Evolutionary conservation across 2,797 vertebrate genomes (phyloP), one percentile per base, ranked within the genome.

Genomic region (Holocentrus rufus): DNA sequence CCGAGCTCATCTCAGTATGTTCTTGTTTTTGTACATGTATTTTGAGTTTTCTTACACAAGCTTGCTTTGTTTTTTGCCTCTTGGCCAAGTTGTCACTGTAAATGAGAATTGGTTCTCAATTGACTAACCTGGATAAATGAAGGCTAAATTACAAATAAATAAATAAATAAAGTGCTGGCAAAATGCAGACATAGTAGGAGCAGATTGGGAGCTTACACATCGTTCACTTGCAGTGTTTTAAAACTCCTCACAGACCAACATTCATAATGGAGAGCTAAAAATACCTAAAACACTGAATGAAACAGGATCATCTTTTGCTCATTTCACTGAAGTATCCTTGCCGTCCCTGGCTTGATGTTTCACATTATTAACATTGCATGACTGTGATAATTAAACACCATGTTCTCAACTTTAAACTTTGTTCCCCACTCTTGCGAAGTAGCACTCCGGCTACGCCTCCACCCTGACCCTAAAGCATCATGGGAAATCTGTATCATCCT

Each of bases 401-500:
- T 0, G 5, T 53, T 66, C 30, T 44, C 1, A 77, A 83, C 66
- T 76, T 76, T 61, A 36, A 84, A 75, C 61, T 36, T 69, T 59
- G 53, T 74, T 72, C 42, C 69, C 47, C n/a, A 53, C 13, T 64
- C 58, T n/a, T 55, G 52, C 62, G 62, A 14, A 17, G 30, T 39
- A 56, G 10, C 20, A n/a, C n/a, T 59, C 46, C 23, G 14, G 39
- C 39, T 10, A 42, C 14, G 42, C 36, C 27, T 18, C 47, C n/a
- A 57, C 30, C 3, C 58, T 53, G 31, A 67, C 64, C 58, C 44
- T 31, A 62, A 65, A 74, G 70, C 69, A 69, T 81, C 77, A 70
- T 74, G 68, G 67, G 65, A 67, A 76, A 75, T 72, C 30, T 64
- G 71, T 10, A 34, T 72, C 77, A 31, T 64, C 64, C 74, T 77